Conservation (phyloP, 2,797 vertebrate genomes). For the Semaprochilodus insignis region DNA sequence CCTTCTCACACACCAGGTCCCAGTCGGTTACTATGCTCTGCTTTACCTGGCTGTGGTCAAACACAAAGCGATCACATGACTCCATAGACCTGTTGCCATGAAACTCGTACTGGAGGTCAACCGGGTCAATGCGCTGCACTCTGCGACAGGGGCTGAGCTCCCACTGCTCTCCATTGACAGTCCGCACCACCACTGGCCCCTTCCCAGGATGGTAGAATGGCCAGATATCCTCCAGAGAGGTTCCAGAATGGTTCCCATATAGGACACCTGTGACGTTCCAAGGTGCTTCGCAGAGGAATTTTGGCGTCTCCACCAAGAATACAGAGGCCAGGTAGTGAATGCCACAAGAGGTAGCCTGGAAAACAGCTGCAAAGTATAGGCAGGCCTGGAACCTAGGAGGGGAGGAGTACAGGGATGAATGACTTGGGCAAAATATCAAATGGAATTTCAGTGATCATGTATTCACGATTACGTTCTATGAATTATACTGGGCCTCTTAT, state of each 20-base stretch:
- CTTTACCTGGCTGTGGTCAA: slow-evolving; percentile 83
- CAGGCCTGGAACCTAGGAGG: slow-evolving; percentile 87
- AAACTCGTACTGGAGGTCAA: slow-evolving; percentile 76
- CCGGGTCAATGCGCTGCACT: slow-evolving; percentile 70
- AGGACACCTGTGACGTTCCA: slow-evolving; percentile 84
- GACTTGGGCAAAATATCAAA: too few relatives aligned
- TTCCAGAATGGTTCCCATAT: slow-evolving; percentile 78
- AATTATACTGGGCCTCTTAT: too few relatives aligned
- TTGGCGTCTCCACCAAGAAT: slow-evolving; percentile 88
- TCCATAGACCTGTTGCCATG: slow-evolving; percentile 79
- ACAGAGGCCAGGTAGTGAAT: slow-evolving; percentile 94
- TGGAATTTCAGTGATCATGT: too few relatives aligned
- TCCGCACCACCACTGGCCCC: slow-evolving; percentile 80
- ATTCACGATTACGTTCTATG: too few relatives aligned
- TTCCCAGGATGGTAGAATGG: slow-evolving; percentile 68
- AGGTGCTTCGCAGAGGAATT: slow-evolving; percentile 81
- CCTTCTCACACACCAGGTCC: slow-evolving; percentile 90
- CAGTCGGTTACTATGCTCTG: slow-evolving; percentile 90
- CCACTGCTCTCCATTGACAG: slow-evolving; percentile 86
- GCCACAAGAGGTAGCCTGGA: slow-evolving; percentile 91
- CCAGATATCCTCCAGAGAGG: slow-evolving; percentile 80
- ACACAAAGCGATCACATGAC: slow-evolving; percentile 83
- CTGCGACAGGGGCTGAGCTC: slow-evolving; percentile 85
- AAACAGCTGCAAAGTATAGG: slow-evolving; percentile 89
- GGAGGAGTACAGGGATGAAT: slow-evolving; percentile 13